Percentiles rank a stretch among this genome's conserved stretches.
These are phyloP conservation scores for Clarias gariepinus DNA, from an alignment of 2,113 vertebrate genomes.

Conservation along the genomic window DNA sequence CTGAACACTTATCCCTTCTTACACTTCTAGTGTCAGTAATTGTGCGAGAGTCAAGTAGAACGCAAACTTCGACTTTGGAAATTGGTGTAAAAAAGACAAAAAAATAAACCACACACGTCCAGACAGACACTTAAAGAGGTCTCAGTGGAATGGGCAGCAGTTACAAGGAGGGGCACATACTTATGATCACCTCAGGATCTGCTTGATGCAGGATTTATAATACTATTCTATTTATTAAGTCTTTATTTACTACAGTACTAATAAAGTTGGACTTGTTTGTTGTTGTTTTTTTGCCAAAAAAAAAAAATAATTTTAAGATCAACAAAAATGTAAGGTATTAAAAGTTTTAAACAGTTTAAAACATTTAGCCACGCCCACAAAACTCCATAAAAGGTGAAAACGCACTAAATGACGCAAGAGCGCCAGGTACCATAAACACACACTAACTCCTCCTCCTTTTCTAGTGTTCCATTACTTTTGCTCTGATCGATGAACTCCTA, in stretches of 20 bases:
- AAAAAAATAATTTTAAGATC: background rate
- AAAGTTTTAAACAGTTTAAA: background rate
- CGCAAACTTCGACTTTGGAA: background rate
- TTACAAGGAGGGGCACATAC: background rate
- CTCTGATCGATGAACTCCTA: background rate
- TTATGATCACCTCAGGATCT: background rate
- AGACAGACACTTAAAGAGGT: background rate
- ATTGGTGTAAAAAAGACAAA: background rate
- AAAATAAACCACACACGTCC: too few relatives aligned
- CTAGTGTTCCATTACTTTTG: background rate
- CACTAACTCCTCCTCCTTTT: too few relatives aligned
- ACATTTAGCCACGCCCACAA: background rate
- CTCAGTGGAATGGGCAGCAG: background rate
- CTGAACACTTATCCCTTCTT: slow-evolving; percentile 20
- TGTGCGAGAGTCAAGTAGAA: background rate
- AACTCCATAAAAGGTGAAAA: background rate
- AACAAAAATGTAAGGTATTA: background rate
- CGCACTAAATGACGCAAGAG: background rate
- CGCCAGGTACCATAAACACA: background rate
- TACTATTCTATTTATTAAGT: background rate
- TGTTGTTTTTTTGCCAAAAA: background rate
- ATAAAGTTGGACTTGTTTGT: background rate
- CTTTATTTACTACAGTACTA: background rate
- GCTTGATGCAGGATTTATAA: background rate
- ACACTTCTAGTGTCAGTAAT: background rate